phyloP scores from a whole-genome alignment of 35 echinoderm and acorn worm genomes.

The Lytechinus pictus region DNA sequence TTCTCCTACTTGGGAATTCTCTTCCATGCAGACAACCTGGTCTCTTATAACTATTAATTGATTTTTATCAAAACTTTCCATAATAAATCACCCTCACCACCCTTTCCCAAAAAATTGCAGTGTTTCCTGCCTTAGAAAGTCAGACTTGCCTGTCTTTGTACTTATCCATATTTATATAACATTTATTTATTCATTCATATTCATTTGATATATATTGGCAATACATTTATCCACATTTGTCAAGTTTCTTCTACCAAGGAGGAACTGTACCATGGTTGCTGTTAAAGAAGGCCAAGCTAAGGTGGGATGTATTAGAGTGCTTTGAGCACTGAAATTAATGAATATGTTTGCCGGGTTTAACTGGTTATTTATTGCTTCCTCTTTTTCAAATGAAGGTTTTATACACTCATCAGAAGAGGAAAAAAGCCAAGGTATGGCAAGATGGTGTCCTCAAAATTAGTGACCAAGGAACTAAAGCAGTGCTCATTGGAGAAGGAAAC shows the following conservation, averaged over 20 bases:
- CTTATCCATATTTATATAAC: not conserved
- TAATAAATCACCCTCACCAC: too few relatives aligned
- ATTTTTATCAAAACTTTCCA: not conserved
- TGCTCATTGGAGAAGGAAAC: conserved; percentile 65
- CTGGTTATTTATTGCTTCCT: not conserved
- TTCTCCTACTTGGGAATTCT: too few relatives aligned
- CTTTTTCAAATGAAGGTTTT: conserved; percentile 62
- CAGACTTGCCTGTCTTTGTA: not conserved
- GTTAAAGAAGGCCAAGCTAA: too few relatives aligned
- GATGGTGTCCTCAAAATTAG: conserved; percentile 76
- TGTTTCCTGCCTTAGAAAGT: not conserved
- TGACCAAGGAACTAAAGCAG: conserved; percentile 62
- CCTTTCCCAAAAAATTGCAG: too few relatives aligned
- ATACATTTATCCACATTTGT: too few relatives aligned
- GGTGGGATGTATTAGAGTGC: too few relatives aligned
- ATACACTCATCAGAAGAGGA: conserved; percentile 91
- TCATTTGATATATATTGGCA: too few relatives aligned
- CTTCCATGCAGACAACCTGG: not conserved
- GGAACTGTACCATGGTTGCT: too few relatives aligned
- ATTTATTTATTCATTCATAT: not conserved
- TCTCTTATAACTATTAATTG: not conserved
- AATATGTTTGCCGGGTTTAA: too few relatives aligned
- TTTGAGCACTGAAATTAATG: too few relatives aligned
- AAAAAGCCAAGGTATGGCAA: conserved; percentile 89
- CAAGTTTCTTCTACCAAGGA: too few relatives aligned